phyloP scores from a whole-genome alignment of 2,113 vertebrate species.

The Rhinolophus sinicus region DNA sequence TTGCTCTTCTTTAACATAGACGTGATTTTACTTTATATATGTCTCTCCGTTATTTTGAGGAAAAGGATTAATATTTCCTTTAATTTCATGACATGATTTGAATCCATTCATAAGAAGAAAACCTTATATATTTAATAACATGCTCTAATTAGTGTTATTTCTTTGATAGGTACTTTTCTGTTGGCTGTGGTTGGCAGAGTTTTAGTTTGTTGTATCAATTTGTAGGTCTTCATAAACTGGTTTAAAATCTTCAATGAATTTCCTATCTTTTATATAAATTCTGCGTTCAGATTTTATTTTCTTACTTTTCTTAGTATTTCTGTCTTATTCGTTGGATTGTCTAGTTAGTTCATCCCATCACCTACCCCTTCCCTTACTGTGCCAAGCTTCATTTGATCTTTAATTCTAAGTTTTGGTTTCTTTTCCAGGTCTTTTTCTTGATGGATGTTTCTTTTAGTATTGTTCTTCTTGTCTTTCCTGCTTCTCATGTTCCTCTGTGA shows the following conservation, averaged over 20 bases:
- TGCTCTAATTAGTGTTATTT: background rate
- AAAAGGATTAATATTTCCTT: background rate
- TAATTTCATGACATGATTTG: conserved; percentile 8
- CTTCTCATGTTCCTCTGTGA: conserved; percentile 74
- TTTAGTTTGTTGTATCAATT: conserved; percentile 25
- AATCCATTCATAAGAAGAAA: conserved; percentile 32
- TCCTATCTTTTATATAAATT: conserved; percentile 43
- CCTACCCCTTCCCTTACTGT: rapidly evolving
- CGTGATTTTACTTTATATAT: background rate
- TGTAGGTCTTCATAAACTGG: conserved; percentile 13
- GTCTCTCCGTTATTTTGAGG: conserved; percentile 40
- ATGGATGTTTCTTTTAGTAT: conserved; percentile 75
- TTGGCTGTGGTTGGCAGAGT: background rate
- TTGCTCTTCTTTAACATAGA: background rate
- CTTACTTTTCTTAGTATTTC: conserved; percentile 28
- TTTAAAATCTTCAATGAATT: conserved; percentile 4
- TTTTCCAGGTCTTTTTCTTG: conserved; percentile 76
- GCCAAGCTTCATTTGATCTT: conserved; percentile 48
- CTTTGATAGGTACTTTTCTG: background rate
- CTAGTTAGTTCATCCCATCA: background rate
- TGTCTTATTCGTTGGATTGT: conserved; percentile 38
- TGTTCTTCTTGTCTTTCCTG: conserved; percentile 74
- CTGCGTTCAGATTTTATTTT: conserved; percentile 32
- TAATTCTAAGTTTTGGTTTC: conserved; percentile 79
- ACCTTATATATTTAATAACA: background rate